Conservation (phyloP, 2,797 vertebrate species). For the Ispidina lecontei region DNA sequence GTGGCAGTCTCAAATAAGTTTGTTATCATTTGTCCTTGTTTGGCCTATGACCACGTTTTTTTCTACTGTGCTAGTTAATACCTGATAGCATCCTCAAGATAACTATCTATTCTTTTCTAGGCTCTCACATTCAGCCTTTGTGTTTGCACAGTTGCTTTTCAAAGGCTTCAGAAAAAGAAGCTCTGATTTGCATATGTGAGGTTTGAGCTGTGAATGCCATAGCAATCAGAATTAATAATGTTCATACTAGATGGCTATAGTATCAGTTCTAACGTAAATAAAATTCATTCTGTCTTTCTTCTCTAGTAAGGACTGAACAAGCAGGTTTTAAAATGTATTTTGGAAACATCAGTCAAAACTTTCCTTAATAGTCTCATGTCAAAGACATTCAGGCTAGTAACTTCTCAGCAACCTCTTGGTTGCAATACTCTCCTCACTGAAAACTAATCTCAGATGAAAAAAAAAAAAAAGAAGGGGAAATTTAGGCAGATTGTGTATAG, state of each 20-base stretch:
- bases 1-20: not conserved
- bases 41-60: not conserved
- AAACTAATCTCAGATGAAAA: not conserved
- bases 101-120: not conserved
- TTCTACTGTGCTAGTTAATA: not conserved
- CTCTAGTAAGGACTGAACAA: not conserved
- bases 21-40: not conserved
- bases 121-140: fast-evolving
- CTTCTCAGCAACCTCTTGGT: not conserved
- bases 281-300: not conserved
- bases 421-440: not conserved
- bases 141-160: fast-evolving
- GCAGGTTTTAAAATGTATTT: not conserved
- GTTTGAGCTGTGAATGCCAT: not conserved
- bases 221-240: not conserved
- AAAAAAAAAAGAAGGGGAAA: not conserved
- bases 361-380: not conserved
- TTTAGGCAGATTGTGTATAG: not conserved
- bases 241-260: not conserved
- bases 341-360: not conserved
- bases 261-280: not conserved
- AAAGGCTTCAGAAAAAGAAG: not conserved
- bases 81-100: not conserved
- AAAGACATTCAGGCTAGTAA: not conserved
- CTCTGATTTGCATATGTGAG: not conserved